Evolutionary conservation across 2,797 vertebrate species (phyloP), one percentile per base, ranked within the genome.

Genomic region (Sebastiscus albofasciatus): DNA sequence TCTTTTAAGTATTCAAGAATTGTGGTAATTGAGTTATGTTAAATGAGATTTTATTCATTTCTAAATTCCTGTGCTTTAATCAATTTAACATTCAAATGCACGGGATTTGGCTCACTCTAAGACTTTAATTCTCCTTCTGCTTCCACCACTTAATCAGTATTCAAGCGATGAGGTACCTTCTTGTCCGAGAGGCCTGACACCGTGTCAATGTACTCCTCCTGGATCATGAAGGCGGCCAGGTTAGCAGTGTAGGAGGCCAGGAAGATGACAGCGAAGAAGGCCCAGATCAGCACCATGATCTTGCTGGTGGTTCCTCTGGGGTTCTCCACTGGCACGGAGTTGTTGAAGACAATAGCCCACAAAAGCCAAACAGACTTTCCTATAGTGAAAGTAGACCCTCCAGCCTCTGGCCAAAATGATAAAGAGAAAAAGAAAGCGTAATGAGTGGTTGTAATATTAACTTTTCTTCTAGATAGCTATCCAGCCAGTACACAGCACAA

Each of bases 311-410:
- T 99, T 84, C 98, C 98, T 87, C 95, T 96, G 49, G 98, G 98
- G 93, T 99, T 99, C 94, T 99, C 97, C 93, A 99, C 98, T 0
- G 98, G 98, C 86, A 99, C 98, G 0, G 98, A 99, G 93, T 99
- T 99, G 92, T 99, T 99, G 94, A 99, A 99, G 83, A 99, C 97
- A 91, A 99, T 95, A 42, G 98, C 98, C 98, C 98, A 99, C n/a
- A 99, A 94, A 89, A 99, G 95, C 98, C 98, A 99, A 81, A 98
- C 97, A 72, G 98, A 98, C 90, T 99, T 98, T 60, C 97, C 97
- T 9, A 99, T 98, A 52, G 98, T 99, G 94, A 99, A 98, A n/a
- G 96, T 98, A 20, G 98, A 97, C 11, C 98, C 98, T 4, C 98
- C 97, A 2, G 97, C 92, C 72, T 97, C 98, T 98, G 94, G 54